These are phyloP conservation scores for Athalia rosae DNA, from an alignment of 2,888 invertebrate species.

Conservation along the genomic window DNA sequence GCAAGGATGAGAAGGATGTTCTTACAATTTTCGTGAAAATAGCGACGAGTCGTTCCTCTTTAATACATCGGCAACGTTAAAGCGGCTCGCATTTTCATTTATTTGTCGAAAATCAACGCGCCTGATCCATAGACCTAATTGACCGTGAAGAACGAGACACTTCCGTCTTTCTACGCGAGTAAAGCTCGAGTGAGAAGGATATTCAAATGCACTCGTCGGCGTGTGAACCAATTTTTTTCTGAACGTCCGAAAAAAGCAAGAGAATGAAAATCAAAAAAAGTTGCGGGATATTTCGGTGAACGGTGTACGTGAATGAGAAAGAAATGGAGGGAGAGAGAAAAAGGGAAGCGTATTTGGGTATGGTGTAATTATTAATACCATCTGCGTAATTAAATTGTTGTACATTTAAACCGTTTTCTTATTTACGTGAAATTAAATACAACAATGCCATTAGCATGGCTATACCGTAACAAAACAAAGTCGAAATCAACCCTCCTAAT, in stretches of 20 bases:
- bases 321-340: neutral
- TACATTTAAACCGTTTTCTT: slow-evolving; percentile 15
- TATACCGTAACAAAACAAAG: slow-evolving; percentile 32
- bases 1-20: no score
- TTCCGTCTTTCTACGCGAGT: slow-evolving; percentile 22
- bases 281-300: neutral
- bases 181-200: neutral
- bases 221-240: slow-evolving; percentile 7
- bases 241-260: neutral
- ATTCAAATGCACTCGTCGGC: neutral
- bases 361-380: slow-evolving; percentile 24
- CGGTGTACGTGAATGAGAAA: neutral
- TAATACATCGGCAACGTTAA: neutral
- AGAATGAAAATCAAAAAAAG: neutral
- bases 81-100: neutral
- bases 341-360: neutral
- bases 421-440: slow-evolving; percentile 34
- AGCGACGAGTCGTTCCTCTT: neutral
- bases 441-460: slow-evolving; percentile 33
- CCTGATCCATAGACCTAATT: neutral
- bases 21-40: no score
- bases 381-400: slow-evolving; percentile 26
- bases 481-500: slow-evolving; percentile 36
- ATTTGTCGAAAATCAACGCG: neutral
- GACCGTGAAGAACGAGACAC: neutral